These are phyloP conservation scores for Cygnus atratus DNA, from an alignment of 2,113 vertebrate species.

Conservation along the genomic window DNA sequence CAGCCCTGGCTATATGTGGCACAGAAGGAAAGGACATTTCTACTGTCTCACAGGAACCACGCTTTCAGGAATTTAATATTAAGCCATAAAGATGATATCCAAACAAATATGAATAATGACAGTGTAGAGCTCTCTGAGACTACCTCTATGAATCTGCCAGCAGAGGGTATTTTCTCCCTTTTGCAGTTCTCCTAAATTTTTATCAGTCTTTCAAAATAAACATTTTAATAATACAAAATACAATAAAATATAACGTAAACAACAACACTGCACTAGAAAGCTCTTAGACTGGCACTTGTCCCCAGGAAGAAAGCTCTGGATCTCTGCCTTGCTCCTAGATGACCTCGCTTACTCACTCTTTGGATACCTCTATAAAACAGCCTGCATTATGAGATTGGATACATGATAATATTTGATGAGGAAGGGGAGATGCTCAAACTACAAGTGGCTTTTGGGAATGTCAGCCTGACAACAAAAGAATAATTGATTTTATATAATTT, in stretches of 20 bases:
- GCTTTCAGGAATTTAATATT: background rate
- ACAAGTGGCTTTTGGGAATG: background rate
- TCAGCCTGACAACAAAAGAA: background rate
- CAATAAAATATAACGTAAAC: background rate
- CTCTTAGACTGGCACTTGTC: background rate
- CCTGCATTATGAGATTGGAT: background rate
- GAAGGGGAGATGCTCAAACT: background rate
- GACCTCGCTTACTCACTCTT: background rate
- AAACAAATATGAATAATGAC: background rate
- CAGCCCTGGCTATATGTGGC: background rate
- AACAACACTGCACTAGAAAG: background rate
- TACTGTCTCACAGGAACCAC: background rate
- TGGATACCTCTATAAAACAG: background rate
- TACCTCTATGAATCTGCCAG: background rate
- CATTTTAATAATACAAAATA: background rate
- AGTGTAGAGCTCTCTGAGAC: background rate
- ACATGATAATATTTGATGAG: background rate
- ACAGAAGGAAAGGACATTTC: background rate
- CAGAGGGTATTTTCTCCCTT: background rate
- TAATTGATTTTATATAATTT: background rate
- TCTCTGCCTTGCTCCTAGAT: background rate
- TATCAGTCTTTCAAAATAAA: background rate
- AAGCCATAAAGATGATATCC: background rate
- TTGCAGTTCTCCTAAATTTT: background rate
- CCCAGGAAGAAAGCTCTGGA: background rate